Percentiles rank a stretch among this genome's conserved stretches.
These are phyloP conservation scores for Numenius phaeopus DNA, from an alignment of 2,797 vertebrate species.

Conservation along the genomic window DNA sequence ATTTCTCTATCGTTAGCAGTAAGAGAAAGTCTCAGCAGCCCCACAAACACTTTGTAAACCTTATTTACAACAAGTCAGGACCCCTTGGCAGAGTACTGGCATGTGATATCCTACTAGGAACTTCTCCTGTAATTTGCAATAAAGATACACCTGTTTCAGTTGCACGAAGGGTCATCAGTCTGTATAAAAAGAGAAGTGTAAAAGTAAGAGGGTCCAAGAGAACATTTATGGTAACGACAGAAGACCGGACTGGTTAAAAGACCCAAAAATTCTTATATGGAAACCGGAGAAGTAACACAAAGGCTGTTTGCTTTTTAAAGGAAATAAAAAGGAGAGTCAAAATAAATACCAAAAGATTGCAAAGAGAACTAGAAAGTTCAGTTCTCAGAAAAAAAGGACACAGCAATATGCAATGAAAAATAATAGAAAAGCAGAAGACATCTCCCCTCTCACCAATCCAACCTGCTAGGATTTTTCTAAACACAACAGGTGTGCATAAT, in stretches of 20 bases:
- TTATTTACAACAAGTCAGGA: neutral
- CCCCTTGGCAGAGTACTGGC: neutral
- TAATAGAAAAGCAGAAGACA: neutral
- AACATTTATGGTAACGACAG: neutral
- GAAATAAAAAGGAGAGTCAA: neutral
- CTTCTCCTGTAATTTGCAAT: neutral
- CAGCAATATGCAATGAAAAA: neutral
- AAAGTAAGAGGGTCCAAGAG: neutral
- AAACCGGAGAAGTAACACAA: neutral
- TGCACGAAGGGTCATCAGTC: neutral
- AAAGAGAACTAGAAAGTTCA: neutral
- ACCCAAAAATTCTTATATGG: neutral
- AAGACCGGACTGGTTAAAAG: neutral
- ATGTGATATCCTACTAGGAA: neutral
- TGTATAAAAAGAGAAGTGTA: neutral
- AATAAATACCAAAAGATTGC: neutral
- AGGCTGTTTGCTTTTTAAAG: neutral
- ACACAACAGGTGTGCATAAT: fast-evolving
- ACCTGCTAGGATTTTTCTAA: neutral
- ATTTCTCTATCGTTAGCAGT: neutral
- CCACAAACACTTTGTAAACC: neutral
- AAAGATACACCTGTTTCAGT: neutral
- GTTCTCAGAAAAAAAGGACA: neutral
- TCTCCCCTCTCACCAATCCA: neutral
- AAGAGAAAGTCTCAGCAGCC: neutral